phyloP scores from a whole-genome alignment of 2,113 vertebrate genomes.

The Alligator mississippiensis region DNA sequence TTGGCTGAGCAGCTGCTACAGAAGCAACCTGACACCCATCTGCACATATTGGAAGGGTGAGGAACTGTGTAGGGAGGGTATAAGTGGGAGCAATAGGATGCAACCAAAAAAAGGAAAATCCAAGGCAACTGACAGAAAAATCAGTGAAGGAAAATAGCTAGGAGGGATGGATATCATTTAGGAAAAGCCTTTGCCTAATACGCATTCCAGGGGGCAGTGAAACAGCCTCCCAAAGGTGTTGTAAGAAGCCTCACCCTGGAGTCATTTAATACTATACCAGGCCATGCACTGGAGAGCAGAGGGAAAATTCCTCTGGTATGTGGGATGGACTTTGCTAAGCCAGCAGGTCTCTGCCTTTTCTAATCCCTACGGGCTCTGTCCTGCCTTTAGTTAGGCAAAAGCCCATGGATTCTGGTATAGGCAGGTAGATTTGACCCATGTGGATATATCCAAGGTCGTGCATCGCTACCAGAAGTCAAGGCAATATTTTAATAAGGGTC shows the following conservation, averaged over 20 bases:
- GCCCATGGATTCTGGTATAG: not conserved
- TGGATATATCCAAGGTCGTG: not conserved
- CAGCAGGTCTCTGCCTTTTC: not conserved
- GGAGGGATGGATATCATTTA: not conserved
- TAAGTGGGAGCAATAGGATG: not conserved
- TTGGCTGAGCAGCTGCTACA: not conserved
- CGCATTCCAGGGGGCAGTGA: not conserved
- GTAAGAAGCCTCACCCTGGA: not conserved
- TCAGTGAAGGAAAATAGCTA: not conserved
- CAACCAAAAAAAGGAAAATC: too few relatives aligned
- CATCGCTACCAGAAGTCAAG: not conserved
- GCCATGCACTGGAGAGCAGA: not conserved
- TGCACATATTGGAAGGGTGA: not conserved
- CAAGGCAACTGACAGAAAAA: not conserved
- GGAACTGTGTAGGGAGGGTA: not conserved
- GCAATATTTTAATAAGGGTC: not conserved
- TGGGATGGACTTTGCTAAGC: not conserved
- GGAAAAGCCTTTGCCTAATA: not conserved
- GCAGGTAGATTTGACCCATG: not conserved
- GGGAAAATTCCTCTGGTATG: not conserved
- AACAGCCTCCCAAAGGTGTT: not conserved
- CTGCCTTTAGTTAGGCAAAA: not conserved
- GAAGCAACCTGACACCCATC: not conserved
- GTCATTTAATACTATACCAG: not conserved
- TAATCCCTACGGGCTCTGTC: not conserved